Percentiles rank a stretch among this genome's conserved stretches.
These are phyloP conservation scores for Azemiops feae DNA, from an alignment of 2,113 vertebrate species.

Conservation along the genomic window DNA sequence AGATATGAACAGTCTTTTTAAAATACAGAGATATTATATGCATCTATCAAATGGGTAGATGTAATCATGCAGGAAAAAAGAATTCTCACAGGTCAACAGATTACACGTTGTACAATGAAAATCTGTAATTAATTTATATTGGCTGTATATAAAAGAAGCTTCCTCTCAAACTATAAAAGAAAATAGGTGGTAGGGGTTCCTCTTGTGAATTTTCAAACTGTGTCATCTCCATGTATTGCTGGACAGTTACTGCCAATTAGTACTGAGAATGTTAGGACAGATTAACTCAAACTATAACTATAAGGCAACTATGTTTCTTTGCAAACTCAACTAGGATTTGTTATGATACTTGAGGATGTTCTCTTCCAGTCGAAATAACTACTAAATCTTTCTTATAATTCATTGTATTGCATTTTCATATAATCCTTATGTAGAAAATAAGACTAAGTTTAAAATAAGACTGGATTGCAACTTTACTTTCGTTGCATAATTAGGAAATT, in stretches of 20 bases:
- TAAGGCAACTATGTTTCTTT: background rate
- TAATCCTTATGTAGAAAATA: background rate
- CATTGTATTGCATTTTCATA: background rate
- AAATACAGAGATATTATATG: background rate
- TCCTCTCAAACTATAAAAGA: background rate
- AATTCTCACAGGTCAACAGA: background rate
- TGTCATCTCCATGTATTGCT: background rate
- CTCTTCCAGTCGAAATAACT: background rate
- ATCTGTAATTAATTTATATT: background rate
- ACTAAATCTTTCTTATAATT: background rate
- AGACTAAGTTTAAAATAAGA: background rate
- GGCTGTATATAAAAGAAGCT: background rate
- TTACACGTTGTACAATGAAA: background rate
- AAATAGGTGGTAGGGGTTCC: background rate
- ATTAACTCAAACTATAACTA: background rate
- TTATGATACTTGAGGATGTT: background rate
- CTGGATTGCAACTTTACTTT: background rate
- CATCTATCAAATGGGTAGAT: background rate
- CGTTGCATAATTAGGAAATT: background rate
- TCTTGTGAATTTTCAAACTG: background rate
- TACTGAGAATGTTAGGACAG: background rate
- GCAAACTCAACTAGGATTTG: background rate
- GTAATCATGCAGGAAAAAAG: background rate
- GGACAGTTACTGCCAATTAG: background rate
- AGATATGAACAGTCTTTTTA: fast-evolving